phyloP scores from a whole-genome alignment of 2,113 vertebrate species.

The Antidorcas marsupialis region DNA sequence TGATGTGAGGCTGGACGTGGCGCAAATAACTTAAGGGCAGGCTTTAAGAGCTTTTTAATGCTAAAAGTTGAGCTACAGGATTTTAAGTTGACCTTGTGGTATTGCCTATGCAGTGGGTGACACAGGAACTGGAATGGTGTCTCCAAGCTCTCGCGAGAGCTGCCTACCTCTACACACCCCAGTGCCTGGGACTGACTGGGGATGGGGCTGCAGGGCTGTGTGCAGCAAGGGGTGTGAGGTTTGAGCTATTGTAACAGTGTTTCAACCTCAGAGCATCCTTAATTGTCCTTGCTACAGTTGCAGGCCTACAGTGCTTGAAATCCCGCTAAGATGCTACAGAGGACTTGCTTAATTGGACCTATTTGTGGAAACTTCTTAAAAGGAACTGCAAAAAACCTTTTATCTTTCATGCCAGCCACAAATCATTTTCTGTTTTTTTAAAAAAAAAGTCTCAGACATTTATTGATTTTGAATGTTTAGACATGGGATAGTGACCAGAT shows the following conservation, averaged over 20 bases:
- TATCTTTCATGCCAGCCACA: neutral
- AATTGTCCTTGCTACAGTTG: rapidly evolving
- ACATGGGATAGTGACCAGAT: neutral
- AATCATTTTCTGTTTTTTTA: neutral
- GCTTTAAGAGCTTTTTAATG: neutral
- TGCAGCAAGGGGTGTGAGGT: rapidly evolving
- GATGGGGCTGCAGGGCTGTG: rapidly evolving
- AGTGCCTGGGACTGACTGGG: neutral
- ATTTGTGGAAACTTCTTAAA: neutral
- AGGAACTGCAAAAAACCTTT: neutral
- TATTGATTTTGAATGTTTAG: neutral
- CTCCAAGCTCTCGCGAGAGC: neutral
- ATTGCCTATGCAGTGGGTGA: neutral
- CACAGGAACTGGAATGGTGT: neutral
- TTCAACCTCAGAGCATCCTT: neutral
- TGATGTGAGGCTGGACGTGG: neutral
- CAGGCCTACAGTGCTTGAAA: rapidly evolving
- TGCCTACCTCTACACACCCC: rapidly evolving
- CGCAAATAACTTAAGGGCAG: neutral
- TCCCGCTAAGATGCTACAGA: neutral
- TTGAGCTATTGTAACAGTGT: too few relatives aligned
- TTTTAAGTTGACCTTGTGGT: neutral
- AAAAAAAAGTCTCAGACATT: neutral
- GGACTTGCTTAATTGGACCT: neutral
- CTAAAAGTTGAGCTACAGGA: neutral